Evolutionary conservation across 2,797 vertebrate species (phyloP), one percentile per base, ranked within the genome.

Genomic region (Halcyon leucocephala): DNA sequence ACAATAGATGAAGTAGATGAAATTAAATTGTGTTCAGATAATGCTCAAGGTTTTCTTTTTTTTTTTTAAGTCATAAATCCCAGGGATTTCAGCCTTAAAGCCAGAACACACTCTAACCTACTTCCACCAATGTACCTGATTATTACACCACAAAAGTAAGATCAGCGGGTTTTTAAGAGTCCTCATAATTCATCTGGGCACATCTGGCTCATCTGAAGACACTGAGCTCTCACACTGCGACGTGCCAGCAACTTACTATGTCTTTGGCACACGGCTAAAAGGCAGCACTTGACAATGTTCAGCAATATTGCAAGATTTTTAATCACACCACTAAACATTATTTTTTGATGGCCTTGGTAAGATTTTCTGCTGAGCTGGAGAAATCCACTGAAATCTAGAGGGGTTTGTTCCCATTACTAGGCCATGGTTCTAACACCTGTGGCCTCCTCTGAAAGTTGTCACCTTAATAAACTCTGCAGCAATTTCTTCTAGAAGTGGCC

Each of bases 11-110:
- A 85, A 84, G 62, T 31, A 39, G 82, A 81, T 77, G 73, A 95
- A 96, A 96, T 97, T 93, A 95, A 97, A 97, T 95, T 89, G 67
- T 95, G 82, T 93, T 93, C 88, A 77, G 62, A 86, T 90, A 86
- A 94, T 73, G 93, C 87, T 86, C 44, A 78, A 80, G 86, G 67
- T 90, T 94, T 79, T 57, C 20, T 21, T 11, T 35, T 9, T 10
- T 14, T 37, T 41, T 37, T 70, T 67, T 67, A 89, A 96, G 86
- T 91, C 85, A 70, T 57, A 96, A 97, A 97, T 96, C 96, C 93
- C 54, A 86, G 89, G 90, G 96, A 95, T 97, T 96, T 84, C 80
- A 49, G 90, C 67, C 70, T 90, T 76, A 79, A 94, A 88, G 71
- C 78, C 89, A 79, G 77, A 89, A 73, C 70, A 20, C 1, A 1